Conservation (phyloP, 2,113 vertebrate genomes). For the Cheirogaleus medius region DNA sequence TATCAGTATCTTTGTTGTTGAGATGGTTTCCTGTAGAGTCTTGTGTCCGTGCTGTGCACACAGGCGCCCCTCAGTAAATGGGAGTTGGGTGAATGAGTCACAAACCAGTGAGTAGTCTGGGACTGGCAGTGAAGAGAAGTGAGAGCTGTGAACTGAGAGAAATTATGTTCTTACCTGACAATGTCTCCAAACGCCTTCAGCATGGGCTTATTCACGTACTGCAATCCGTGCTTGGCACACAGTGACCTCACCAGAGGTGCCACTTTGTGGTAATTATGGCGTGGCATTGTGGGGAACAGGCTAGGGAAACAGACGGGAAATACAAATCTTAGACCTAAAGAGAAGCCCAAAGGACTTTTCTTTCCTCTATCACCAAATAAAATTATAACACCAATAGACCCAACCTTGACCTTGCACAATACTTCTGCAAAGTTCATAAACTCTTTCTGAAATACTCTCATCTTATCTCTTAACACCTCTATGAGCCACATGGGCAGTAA, state of each 20-base stretch:
- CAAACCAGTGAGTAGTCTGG: not conserved
- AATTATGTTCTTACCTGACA: slow-evolving; percentile 79
- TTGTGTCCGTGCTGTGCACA: not conserved
- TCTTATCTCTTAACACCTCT: not conserved
- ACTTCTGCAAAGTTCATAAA: not conserved
- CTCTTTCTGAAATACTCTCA: not conserved
- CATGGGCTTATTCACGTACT: slow-evolving; percentile 87
- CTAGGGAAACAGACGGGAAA: slow-evolving; percentile 74
- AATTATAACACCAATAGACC: not conserved
- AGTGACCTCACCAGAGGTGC: slow-evolving; percentile 85
- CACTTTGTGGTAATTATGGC: slow-evolving; percentile 89
- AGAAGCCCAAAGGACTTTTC: not conserved
- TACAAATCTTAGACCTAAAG: not conserved
- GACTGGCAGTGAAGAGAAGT: not conserved
- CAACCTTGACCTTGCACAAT: not conserved
- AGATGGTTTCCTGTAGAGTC: not conserved
- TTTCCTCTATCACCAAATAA: slow-evolving; percentile 2
- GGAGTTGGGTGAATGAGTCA: not conserved
- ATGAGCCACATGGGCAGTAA: not conserved
- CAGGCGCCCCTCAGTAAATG: not conserved
- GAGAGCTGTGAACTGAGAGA: not conserved
- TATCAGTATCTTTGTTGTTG: not conserved
- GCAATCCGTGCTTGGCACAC: slow-evolving; percentile 87
- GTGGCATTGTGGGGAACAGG: slow-evolving; percentile 91
- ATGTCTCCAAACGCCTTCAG: slow-evolving; percentile 83